phyloP scores from a whole-genome alignment of 2,113 vertebrate genomes.

The Silurus meridionalis region DNA sequence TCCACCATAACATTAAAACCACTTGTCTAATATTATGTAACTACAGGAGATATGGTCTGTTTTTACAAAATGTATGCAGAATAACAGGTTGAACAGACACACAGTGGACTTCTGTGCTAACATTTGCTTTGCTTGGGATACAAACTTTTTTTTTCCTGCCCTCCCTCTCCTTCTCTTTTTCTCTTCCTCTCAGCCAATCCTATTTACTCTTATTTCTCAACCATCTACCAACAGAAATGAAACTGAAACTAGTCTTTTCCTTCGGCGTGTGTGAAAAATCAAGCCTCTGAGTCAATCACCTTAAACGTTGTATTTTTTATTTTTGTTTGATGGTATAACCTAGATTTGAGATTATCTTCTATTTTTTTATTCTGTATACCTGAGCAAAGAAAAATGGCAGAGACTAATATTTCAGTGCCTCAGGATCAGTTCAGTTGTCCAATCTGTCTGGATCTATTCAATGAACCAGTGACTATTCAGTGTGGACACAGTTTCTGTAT shows the following conservation, averaged over 20 bases:
- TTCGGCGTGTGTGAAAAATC: background rate
- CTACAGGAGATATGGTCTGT: no score
- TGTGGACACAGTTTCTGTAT: constrained; percentile 17
- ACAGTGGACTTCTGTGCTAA: background rate
- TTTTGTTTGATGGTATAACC: background rate
- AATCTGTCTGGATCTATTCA: constrained; percentile 1
- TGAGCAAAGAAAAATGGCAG: background rate
- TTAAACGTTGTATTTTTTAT: no score
- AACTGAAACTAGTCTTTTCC: background rate
- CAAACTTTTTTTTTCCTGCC: background rate
- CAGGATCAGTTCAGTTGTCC: constrained; percentile 11
- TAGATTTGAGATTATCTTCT: background rate
- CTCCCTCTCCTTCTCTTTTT: background rate
- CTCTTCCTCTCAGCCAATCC: background rate
- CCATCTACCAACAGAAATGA: background rate
- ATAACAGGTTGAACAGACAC: background rate
- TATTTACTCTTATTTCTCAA: background rate
- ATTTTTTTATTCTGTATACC: background rate
- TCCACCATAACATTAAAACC: background rate
- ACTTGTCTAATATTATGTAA: no score
- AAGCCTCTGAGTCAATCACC: no score
- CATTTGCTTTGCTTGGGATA: background rate
- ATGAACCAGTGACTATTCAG: background rate
- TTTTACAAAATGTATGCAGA: background rate
- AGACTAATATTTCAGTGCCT: constrained; percentile 12